Evolutionary conservation across 2,113 vertebrate species (phyloP).

Genomic region (Cromileptes altivelis): DNA sequence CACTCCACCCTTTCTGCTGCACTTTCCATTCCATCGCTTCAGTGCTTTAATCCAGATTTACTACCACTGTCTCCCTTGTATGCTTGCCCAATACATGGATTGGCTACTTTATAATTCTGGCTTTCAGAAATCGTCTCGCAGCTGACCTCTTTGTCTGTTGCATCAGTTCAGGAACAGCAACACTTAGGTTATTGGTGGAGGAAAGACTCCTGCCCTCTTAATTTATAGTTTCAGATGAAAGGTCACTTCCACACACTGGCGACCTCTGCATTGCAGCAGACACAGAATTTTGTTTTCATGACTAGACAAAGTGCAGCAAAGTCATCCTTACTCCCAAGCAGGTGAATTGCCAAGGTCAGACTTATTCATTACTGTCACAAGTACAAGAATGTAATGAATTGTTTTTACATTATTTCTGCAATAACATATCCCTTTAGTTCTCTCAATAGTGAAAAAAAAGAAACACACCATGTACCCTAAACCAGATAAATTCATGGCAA

Average conservation of each 20-base stretch:
- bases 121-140: conserved; percentile 18
- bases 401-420: not conserved
- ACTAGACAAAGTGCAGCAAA: not conserved
- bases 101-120: conserved; percentile 35
- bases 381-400: not conserved
- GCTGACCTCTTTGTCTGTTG: not conserved
- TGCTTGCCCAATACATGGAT: conserved; percentile 46
- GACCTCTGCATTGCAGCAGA: not conserved
- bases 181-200: not conserved
- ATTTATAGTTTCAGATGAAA: conserved; percentile 8
- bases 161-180: conserved; percentile 27
- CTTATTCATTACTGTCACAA: not conserved
- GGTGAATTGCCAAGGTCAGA: not conserved
- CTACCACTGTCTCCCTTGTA: conserved; percentile 28
- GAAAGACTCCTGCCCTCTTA: not conserved
- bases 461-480: no score
- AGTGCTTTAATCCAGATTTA: conserved; percentile 69
- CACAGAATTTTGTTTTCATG: not conserved
- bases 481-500: not conserved
- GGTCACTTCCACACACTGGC: not conserved
- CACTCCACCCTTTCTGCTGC: not conserved
- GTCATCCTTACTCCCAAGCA: not conserved
- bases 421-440: not conserved
- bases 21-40: conserved; percentile 18
- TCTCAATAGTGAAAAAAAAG: not conserved